phyloP scores from a whole-genome alignment of 2,113 vertebrate genomes.

The Eulacestoma nigropectus region DNA sequence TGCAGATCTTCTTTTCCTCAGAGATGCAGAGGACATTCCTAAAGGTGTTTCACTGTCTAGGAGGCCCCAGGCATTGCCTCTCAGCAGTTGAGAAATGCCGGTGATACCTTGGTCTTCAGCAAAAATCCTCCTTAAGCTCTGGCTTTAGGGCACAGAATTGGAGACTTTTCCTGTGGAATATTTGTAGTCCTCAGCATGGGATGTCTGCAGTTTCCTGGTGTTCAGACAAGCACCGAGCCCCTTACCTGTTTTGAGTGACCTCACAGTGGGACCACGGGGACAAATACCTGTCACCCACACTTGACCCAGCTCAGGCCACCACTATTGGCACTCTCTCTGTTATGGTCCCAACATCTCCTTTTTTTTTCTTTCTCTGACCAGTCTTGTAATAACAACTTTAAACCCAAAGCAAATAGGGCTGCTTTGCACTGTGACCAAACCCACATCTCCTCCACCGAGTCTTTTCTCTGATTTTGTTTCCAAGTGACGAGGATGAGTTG shows the following conservation, averaged over 20 bases:
- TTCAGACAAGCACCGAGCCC: background rate
- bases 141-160: background rate
- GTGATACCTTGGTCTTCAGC: background rate
- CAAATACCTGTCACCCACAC: background rate
- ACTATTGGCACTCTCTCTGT: background rate
- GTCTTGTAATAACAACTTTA: background rate
- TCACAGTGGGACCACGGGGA: background rate
- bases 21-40: background rate
- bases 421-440: background rate
- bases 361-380: background rate
- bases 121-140: background rate
- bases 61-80: background rate
- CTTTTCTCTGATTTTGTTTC: slow-evolving; percentile 40
- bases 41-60: background rate
- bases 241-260: background rate
- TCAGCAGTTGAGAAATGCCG: background rate
- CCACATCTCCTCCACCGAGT: background rate
- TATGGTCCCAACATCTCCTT: background rate
- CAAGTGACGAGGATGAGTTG: slow-evolving; percentile 94
- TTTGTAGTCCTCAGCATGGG: background rate
- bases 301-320: background rate
- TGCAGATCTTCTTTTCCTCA: background rate
- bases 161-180: background rate
- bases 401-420: background rate
- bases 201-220: background rate